Conservation (phyloP, 1,140 invertebrate genomes). For the Diploscapter pachys region DNA sequence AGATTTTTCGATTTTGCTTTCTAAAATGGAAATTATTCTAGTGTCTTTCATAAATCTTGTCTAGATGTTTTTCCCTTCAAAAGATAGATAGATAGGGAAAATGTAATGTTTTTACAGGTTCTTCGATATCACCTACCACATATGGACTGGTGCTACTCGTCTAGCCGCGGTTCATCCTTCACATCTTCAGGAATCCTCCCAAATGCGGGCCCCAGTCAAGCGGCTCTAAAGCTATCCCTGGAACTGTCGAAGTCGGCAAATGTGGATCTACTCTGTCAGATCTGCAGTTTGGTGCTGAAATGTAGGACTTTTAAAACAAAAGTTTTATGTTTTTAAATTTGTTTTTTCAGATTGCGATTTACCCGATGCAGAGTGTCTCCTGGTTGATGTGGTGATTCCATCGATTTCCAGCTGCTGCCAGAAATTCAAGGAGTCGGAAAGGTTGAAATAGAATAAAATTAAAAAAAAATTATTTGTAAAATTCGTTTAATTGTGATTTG, state of each 20-base stretch:
- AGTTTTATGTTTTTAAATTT: not conserved
- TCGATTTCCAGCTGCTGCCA: not conserved
- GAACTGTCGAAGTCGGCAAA: no score
- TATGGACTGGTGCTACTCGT: not conserved
- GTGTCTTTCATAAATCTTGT: not conserved
- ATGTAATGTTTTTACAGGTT: constrained; percentile 10
- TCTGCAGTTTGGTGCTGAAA: no score
- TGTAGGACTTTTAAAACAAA: not conserved
- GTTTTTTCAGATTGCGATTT: not conserved
- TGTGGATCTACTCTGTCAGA: no score
- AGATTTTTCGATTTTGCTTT: not conserved
- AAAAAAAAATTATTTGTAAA: not conserved
- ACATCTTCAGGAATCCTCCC: no score
- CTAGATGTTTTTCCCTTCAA: constrained; percentile 3
- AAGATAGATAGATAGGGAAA: not conserved
- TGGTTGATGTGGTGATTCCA: not conserved
- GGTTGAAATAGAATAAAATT: no score
- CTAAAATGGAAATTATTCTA: not conserved
- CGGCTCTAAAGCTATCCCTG: no score
- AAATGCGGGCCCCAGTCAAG: no score
- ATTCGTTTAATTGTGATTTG: not conserved
- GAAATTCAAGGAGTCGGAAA: no score
- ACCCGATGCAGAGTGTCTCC: not conserved
- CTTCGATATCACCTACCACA: constrained; percentile 9
- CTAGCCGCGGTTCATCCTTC: no score